phyloP scores from a whole-genome alignment of 1,140 invertebrate species.

The fruit fly (Drosophila melanogaster) region DNA sequence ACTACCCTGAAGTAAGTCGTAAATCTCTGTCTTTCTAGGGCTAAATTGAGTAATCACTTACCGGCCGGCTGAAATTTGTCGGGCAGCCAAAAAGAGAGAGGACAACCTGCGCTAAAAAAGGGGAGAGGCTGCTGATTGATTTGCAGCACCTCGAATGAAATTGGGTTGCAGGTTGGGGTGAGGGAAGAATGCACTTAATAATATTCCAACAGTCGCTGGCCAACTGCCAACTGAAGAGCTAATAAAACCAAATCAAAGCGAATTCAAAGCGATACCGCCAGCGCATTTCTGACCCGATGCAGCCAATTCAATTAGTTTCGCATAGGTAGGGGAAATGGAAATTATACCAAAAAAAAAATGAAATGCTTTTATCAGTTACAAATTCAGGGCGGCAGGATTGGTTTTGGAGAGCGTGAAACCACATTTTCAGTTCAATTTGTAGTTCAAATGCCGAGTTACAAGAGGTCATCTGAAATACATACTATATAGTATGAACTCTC shows the following conservation, averaged over 20 bases:
- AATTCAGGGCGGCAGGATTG: background rate
- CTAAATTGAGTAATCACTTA: constrained; percentile 48
- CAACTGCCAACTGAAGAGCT: constrained; percentile 50
- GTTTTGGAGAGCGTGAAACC: background rate
- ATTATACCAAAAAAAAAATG: background rate
- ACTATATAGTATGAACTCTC: background rate
- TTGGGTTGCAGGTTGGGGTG: constrained; percentile 4
- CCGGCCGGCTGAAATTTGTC: constrained; percentile 14
- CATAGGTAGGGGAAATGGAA: constrained; percentile 16
- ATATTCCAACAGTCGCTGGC: constrained; percentile 49
- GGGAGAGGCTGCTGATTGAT: constrained; percentile 59
- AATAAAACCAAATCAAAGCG: constrained; percentile 63
- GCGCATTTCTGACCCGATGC: constrained; percentile 24
- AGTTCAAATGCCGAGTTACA: background rate
- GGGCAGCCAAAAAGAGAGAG: background rate
- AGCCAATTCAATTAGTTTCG: constrained; percentile 66
- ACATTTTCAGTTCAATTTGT: background rate
- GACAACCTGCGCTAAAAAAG: constrained; percentile 2
- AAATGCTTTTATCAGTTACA: constrained; percentile 6
- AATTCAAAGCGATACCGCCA: constrained; percentile 29
- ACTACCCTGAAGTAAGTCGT: background rate
- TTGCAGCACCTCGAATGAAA: constrained; percentile 61
- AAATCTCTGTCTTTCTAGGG: constrained; percentile 40
- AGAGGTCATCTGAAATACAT: background rate
- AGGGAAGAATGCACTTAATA: constrained; percentile 43